phyloP scores from a whole-genome alignment of 2,888 invertebrate genomes.

The Parnassius mnemosyne region DNA sequence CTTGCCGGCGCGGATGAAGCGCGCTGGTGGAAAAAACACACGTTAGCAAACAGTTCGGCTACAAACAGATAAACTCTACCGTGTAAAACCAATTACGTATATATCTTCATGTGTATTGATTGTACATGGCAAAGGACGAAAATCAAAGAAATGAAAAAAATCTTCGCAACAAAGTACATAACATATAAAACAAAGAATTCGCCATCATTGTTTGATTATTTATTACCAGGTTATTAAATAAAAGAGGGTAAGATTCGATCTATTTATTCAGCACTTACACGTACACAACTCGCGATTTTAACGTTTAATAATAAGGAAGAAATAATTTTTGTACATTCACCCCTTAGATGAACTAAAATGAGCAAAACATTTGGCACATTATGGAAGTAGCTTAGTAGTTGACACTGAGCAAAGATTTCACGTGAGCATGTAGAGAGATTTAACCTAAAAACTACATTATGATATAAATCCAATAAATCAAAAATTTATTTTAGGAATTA shows the following conservation, averaged over 20 bases:
- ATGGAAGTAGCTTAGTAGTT: conserved; percentile 6
- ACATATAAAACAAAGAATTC: not conserved
- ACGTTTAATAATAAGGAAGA: conserved; percentile 23
- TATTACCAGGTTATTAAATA: conserved; percentile 16
- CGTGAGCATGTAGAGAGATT: conserved; percentile 19
- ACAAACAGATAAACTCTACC: conserved; percentile 3
- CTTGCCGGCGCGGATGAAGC: conserved; percentile 75
- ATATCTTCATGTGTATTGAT: conserved; percentile 10
- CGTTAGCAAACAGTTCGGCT: conserved; percentile 31
- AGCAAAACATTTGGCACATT: conserved; percentile 46
- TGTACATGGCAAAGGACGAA: conserved; percentile 9
- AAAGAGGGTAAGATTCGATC: conserved; percentile 23
- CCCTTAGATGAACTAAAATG: conserved; percentile 36
- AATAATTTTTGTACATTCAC: conserved; percentile 22
- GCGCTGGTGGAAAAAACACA: conserved; percentile 52
- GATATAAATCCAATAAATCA: not conserved
- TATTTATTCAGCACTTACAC: conserved; percentile 28
- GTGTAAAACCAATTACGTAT: conserved; percentile 16
- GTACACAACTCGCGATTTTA: conserved; percentile 23
- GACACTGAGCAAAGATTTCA: conserved; percentile 24
- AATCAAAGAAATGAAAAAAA: conserved; percentile 4
- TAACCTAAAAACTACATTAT: conserved; percentile 8
- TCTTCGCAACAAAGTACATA: not conserved
- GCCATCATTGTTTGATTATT: not conserved
- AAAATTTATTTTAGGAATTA: conserved; percentile 12